Evolutionary conservation across 2,888 invertebrate species (phyloP).

Genomic region (Tyria jacobaeae): DNA sequence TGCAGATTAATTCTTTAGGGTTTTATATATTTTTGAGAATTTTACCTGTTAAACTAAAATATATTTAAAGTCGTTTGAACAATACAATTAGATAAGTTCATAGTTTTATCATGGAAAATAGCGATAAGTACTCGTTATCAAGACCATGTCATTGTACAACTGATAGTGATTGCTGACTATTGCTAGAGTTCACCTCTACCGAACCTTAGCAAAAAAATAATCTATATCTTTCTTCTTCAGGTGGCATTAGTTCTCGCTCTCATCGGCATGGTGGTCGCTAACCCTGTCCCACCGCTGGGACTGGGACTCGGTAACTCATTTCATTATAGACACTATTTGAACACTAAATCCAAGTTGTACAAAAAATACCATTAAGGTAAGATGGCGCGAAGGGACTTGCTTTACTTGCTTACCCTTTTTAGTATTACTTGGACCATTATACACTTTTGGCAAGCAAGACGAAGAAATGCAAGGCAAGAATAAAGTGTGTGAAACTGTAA

Average conservation of each 20-base stretch:
- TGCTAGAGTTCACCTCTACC: too few relatives aligned
- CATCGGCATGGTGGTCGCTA: conserved; percentile 66
- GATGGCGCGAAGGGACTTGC: conserved; percentile 9
- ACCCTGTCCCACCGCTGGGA: conserved; percentile 61
- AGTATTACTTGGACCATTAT: not conserved
- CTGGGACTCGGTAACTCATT: conserved; percentile 57
- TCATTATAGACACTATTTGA: conserved; percentile 54
- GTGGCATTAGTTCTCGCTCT: conserved; percentile 76
- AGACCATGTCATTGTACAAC: too few relatives aligned
- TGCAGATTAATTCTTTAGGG: too few relatives aligned
- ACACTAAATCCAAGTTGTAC: conserved; percentile 51
- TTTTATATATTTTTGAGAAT: too few relatives aligned
- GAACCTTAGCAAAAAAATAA: not conserved
- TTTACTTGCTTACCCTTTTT: conserved; percentile 23
- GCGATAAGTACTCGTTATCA: too few relatives aligned
- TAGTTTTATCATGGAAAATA: too few relatives aligned
- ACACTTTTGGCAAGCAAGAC: not conserved
- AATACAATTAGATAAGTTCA: too few relatives aligned
- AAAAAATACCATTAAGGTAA: conserved; percentile 54
- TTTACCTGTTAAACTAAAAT: too few relatives aligned
- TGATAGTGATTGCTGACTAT: too few relatives aligned
- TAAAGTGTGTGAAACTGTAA: not conserved
- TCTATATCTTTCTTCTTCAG: conserved; percentile 49
- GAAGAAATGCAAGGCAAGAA: conserved; percentile 2
- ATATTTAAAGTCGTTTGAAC: too few relatives aligned